These are phyloP conservation scores for Philopotamus ludificatus DNA, from an alignment of 1,140 invertebrate genomes.

Conservation along the genomic window DNA sequence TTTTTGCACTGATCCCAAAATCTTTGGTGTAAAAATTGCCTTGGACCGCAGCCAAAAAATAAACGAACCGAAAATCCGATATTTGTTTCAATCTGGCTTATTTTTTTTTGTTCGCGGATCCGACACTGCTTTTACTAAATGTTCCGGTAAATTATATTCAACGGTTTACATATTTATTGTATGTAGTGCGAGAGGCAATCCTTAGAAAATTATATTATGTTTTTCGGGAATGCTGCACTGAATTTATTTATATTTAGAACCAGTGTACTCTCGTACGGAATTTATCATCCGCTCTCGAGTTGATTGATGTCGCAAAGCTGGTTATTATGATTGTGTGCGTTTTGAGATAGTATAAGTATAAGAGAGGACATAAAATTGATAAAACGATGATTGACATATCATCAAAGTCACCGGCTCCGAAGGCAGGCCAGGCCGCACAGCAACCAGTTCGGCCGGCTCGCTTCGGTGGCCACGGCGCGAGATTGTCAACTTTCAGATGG, in stretches of 20 bases:
- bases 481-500: constrained; percentile 7
- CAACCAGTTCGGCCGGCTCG: not conserved
- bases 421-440: not conserved
- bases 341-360: too few species aligned
- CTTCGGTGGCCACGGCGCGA: not conserved
- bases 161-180: too few species aligned
- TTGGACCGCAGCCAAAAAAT: constrained; percentile 32
- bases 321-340: too few species aligned
- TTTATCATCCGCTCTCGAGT: too few species aligned
- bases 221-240: too few species aligned
- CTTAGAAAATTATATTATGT: too few species aligned
- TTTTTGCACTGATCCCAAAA: constrained; percentile 13
- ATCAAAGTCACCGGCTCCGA: not conserved
- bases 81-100: constrained; percentile 15
- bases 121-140: not conserved
- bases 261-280: too few species aligned
- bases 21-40: constrained; percentile 37
- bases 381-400: constrained; percentile 3
- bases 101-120: not conserved
- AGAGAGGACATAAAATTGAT: not conserved
- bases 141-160: not conserved
- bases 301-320: too few species aligned
- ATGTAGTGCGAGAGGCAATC: too few species aligned
- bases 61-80: constrained; percentile 29
- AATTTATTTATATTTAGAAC: too few species aligned